phyloP scores from a whole-genome alignment of 2,888 invertebrate species.

The Rotaria magnacalcarata region DNA sequence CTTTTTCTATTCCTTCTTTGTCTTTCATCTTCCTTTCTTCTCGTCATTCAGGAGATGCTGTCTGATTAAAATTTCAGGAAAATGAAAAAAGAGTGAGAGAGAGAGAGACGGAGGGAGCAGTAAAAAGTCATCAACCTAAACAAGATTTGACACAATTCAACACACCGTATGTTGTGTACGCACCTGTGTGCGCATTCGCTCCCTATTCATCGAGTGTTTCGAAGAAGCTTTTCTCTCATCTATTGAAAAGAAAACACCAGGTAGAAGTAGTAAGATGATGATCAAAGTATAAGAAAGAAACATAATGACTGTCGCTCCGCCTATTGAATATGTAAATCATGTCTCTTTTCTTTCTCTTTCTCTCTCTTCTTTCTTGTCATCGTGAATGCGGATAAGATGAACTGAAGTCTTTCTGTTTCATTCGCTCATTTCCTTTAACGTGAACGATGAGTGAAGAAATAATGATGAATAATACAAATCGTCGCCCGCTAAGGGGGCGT shows the following conservation, averaged over 20 bases:
- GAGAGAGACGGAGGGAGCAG: not conserved
- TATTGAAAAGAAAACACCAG: conserved; percentile 29
- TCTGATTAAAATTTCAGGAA: conserved; percentile 29
- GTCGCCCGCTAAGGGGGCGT: conserved; percentile 21
- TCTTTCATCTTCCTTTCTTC: not conserved
- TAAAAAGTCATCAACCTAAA: conserved; percentile 35
- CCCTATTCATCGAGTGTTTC: not conserved
- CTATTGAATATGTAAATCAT: conserved; percentile 31
- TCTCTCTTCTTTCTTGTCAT: conserved; percentile 1
- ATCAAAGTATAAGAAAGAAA: conserved; percentile 26
- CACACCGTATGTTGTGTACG: conserved; percentile 6
- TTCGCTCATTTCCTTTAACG: conserved; percentile 29
- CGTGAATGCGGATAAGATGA: conserved; percentile 29
- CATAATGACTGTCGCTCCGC: conserved; percentile 13
- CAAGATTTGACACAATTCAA: conserved; percentile 26
- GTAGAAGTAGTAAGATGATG: conserved; percentile 30
- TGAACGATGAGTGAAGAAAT: not conserved
- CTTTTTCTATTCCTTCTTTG: not conserved
- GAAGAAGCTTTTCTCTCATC: conserved; percentile 31
- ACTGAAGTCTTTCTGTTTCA: conserved; percentile 29
- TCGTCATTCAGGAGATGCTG: conserved; percentile 5
- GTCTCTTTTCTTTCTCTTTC: not conserved
- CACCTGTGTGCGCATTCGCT: not conserved
- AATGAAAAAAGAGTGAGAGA: not conserved
- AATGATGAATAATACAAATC: conserved; percentile 26